Conservation (phyloP, 2,797 vertebrate genomes). For the Phataginus tetradactyla region DNA sequence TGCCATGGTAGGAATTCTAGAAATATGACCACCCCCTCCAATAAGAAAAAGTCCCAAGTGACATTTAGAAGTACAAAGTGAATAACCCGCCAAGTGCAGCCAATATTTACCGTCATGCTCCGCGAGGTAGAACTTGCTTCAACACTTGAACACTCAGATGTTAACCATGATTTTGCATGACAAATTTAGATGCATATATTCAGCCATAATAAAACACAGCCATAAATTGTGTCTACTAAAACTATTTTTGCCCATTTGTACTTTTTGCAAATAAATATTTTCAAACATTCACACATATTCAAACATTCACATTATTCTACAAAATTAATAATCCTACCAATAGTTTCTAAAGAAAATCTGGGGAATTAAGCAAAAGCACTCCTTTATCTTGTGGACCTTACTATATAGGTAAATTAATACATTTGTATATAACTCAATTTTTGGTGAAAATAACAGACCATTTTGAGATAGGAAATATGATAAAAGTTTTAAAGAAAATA, state of each 20-base stretch:
- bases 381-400: not conserved
- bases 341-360: not conserved
- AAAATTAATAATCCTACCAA: not conserved
- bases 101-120: not conserved
- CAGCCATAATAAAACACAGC: not conserved
- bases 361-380: not conserved
- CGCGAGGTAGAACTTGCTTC: not conserved
- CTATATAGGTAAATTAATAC: not conserved
- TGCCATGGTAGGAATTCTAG: not conserved
- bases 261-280: not conserved
- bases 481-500: not conserved
- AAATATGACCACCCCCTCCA: not conserved
- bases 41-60: too few relatives aligned
- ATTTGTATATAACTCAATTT: not conserved
- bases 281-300: not conserved
- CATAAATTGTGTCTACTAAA: not conserved
- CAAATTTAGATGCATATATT: not conserved
- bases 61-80: not conserved
- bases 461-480: not conserved
- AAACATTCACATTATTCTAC: not conserved
- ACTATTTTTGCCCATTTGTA: not conserved
- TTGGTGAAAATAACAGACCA: not conserved
- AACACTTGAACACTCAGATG: not conserved
- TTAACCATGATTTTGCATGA: not conserved
- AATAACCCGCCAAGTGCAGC: not conserved